Evolutionary conservation across 2,797 vertebrate genomes (phyloP).

Genomic region (Linurgus olivaceus): DNA sequence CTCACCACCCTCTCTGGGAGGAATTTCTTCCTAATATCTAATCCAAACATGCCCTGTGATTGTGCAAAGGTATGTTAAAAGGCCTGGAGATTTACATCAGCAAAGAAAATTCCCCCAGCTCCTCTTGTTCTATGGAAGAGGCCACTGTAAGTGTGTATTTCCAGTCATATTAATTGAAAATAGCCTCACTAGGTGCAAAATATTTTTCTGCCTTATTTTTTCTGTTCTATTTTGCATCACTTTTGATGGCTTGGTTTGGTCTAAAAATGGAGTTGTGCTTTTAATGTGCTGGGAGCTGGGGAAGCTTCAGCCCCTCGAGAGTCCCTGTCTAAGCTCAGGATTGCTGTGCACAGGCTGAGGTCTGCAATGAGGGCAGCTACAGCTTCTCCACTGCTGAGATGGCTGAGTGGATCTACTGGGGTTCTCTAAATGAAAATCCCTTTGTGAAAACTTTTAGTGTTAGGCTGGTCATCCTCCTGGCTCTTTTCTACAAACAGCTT

Average conservation of each 20-base stretch:
- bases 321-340: background rate
- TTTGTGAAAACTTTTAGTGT: background rate
- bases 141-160: background rate
- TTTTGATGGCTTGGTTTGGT: background rate
- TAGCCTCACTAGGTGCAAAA: background rate
- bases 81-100: background rate
- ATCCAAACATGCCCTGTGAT: background rate
- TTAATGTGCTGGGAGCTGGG: background rate
- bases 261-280: background rate
- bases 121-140: background rate
- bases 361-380: background rate
- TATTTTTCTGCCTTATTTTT: background rate
- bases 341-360: background rate
- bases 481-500: background rate
- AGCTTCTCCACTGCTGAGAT: background rate
- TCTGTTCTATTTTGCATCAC: background rate
- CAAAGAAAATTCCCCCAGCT: background rate
- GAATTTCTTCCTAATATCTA: background rate
- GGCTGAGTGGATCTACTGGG: background rate
- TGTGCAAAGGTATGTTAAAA: background rate
- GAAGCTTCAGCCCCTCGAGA: accelerated
- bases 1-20: background rate
- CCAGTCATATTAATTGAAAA: background rate
- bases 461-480: background rate
- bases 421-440: background rate